phyloP scores from a whole-genome alignment of 2,797 vertebrate species.

The Borostomias antarcticus region DNA sequence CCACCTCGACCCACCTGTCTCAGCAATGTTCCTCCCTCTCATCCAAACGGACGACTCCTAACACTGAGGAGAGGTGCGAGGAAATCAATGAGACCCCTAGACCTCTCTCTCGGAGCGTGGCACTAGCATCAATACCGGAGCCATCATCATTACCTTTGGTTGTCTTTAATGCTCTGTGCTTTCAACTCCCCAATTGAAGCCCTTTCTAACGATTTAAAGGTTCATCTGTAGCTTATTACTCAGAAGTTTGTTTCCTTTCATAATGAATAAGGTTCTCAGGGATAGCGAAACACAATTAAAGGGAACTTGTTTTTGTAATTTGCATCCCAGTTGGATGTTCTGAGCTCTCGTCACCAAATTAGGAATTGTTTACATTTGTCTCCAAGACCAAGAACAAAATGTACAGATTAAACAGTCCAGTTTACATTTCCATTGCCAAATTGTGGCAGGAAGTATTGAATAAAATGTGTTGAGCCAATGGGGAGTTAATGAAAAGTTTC shows the following conservation, averaged over 20 bases:
- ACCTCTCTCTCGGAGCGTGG: conserved; percentile 20
- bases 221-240: conserved; percentile 73
- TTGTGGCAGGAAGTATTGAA: conserved; percentile 37
- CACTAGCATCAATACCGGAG: conserved; percentile 25
- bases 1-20: no score
- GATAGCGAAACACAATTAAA: conserved; percentile 76
- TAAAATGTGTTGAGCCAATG: conserved; percentile 34
- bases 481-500: conserved; percentile 44
- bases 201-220: conserved; percentile 68
- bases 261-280: conserved; percentile 80
- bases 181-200: conserved; percentile 44
- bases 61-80: conserved; percentile 25
- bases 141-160: conserved; percentile 45
- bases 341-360: conserved; percentile 56
- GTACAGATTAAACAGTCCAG: conserved; percentile 27
- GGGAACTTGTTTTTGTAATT: conserved; percentile 65
- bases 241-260: conserved; percentile 65
- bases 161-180: conserved; percentile 36
- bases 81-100: conserved; percentile 26
- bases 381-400: conserved; percentile 32
- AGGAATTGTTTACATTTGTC: conserved; percentile 70
- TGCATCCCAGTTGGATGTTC: conserved; percentile 66
- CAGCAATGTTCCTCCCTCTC: no score
- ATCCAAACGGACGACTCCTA: conserved; percentile 24
- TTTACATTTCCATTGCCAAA: conserved; percentile 42